A percentile compares a stretch with the other conserved stretches of the same genome.
Evolutionary conservation across 2,797 vertebrate species (phyloP).

Genomic region (Xenentodon cancila): DNA sequence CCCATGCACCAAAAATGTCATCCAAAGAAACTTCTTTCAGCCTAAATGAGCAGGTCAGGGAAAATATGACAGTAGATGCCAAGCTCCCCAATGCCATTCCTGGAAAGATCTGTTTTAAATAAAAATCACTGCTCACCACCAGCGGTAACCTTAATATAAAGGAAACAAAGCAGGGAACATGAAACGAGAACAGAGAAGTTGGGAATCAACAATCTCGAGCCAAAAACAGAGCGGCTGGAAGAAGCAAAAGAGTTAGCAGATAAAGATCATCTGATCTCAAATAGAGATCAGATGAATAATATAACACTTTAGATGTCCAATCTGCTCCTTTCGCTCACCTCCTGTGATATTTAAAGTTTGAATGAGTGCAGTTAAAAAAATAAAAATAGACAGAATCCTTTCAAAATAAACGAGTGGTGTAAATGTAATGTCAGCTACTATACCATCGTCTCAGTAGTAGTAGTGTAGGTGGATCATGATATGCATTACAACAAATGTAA

Average conservation of each 20-base stretch:
- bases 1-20: conserved; percentile 49
- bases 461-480: not conserved
- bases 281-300: conserved; percentile 20
- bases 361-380: not conserved
- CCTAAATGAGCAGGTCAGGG: too few relatives aligned
- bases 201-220: conserved; percentile 22
- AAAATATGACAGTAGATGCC: too few relatives aligned
- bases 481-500: not conserved
- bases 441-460: too few relatives aligned
- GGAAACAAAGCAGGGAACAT: conserved; percentile 10
- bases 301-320: conserved; percentile 41
- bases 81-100: conserved; percentile 24
- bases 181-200: conserved; percentile 11
- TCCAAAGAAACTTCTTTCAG: too few relatives aligned
- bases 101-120: conserved; percentile 22
- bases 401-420: too few relatives aligned
- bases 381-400: too few relatives aligned
- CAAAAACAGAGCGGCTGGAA: conserved; percentile 36
- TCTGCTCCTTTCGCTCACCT: conserved; percentile 47
- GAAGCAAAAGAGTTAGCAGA: conserved; percentile 55
- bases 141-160: not conserved
- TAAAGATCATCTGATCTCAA: conserved; percentile 28
- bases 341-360: not conserved
- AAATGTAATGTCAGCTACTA: too few relatives aligned
- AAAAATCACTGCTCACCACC: conserved; percentile 1